phyloP scores from a whole-genome alignment of 2,888 invertebrate genomes.

The Noctua fimbriata region DNA sequence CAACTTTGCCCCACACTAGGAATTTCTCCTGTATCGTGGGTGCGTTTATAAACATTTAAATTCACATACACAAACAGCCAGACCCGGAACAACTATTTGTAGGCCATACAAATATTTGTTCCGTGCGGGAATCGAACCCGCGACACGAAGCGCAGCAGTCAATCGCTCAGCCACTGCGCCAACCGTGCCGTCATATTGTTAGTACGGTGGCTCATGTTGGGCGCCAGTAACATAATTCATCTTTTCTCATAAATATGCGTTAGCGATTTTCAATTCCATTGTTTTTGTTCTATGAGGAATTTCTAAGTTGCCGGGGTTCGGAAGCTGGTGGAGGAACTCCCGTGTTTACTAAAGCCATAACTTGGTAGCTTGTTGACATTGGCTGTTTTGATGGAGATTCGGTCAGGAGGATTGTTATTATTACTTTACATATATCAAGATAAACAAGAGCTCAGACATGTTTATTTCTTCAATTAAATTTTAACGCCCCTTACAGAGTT shows the following conservation, averaged over 20 bases:
- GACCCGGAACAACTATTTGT: too few species aligned
- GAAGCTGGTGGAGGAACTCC: background rate
- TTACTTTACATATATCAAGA: background rate
- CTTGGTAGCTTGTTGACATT: background rate
- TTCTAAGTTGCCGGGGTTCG: background rate
- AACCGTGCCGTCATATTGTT: too few species aligned
- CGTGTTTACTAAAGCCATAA: background rate
- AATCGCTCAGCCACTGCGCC: too few species aligned
- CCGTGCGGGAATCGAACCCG: too few species aligned
- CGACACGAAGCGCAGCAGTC: too few species aligned
- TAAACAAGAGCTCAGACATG: background rate
- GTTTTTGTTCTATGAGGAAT: background rate
- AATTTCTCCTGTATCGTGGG: too few species aligned
- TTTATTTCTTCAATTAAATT: constrained; percentile 8
- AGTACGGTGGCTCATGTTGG: constrained; percentile 12
- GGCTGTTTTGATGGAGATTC: background rate
- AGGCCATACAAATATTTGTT: too few species aligned
- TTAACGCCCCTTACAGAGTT: background rate
- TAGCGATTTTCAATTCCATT: background rate
- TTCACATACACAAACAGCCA: too few species aligned
- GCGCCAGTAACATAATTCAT: constrained; percentile 11
- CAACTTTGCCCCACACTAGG: too few species aligned
- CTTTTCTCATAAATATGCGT: background rate
- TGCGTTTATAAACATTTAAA: too few species aligned
- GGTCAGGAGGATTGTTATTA: background rate